Conservation (phyloP, 37 sponge, comb jelly and placozoan genomes). For the Hormiphora californensis region DNA sequence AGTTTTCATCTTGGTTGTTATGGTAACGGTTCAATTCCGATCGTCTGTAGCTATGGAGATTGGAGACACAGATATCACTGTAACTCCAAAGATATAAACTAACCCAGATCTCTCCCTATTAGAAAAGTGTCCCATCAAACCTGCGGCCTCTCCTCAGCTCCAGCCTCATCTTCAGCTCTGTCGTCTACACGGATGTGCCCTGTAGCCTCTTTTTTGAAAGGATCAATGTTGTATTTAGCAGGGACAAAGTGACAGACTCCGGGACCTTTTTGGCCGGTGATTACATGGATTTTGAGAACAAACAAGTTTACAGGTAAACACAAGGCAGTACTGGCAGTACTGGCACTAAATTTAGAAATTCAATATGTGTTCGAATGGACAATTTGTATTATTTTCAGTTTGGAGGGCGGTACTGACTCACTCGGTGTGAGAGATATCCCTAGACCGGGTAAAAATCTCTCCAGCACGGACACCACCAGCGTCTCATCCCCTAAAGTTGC, state of each 20-base stretch:
- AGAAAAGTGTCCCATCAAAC: conserved; percentile 10
- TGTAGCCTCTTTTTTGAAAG: conserved; percentile 27
- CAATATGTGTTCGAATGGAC: too few relatives aligned
- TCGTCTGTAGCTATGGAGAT: not conserved
- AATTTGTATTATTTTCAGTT: too few relatives aligned
- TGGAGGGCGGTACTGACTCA: too few relatives aligned
- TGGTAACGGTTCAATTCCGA: not conserved
- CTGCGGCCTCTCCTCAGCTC: not conserved
- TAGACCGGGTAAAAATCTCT: too few relatives aligned
- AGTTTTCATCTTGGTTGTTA: not conserved
- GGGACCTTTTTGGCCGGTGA: conserved; percentile 8
- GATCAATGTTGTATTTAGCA: not conserved
- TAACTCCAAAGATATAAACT: not conserved
- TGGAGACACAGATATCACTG: too few relatives aligned
- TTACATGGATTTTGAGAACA: not conserved
- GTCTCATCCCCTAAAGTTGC: too few relatives aligned
- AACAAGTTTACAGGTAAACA: not conserved
- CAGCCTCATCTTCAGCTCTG: conserved; percentile 6
- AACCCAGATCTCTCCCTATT: not conserved
- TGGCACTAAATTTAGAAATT: too few relatives aligned
- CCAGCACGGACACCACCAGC: too few relatives aligned
- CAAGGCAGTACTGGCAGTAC: too few relatives aligned
- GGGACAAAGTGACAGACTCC: not conserved
- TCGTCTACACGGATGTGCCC: not conserved
- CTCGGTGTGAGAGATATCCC: too few relatives aligned